phyloP scores from a whole-genome alignment of 2,113 vertebrate genomes.

The Lynx canadensis region DNA sequence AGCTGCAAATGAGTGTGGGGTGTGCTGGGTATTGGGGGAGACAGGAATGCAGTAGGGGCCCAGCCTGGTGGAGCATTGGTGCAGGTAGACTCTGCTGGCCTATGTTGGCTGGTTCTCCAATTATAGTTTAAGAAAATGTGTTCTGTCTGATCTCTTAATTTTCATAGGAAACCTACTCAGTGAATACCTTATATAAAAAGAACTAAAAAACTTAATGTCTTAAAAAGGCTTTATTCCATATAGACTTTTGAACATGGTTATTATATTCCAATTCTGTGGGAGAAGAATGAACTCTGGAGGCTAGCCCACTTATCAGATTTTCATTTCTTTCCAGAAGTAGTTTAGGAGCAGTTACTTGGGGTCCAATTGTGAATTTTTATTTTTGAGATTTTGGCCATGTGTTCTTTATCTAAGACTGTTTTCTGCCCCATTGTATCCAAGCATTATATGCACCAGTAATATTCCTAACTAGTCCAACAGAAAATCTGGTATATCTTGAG shows the following conservation, averaged over 20 bases:
- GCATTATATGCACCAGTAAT: background rate
- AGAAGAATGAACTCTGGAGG: background rate
- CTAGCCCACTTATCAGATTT: background rate
- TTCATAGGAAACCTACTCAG: conserved; percentile 4
- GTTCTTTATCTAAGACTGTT: background rate
- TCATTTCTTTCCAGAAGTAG: conserved; percentile 51
- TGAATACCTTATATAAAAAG: background rate
- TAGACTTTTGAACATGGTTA: background rate
- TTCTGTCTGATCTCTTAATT: background rate
- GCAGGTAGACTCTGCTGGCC: background rate
- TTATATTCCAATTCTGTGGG: conserved; percentile 3
- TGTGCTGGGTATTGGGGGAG: background rate
- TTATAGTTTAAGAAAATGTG: background rate
- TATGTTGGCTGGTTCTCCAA: background rate
- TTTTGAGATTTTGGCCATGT: background rate
- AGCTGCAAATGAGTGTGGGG: background rate
- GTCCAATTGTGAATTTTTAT: conserved; percentile 28
- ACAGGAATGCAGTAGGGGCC: too few relatives aligned
- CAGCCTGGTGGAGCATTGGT: background rate
- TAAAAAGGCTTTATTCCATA: background rate
- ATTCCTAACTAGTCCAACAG: background rate
- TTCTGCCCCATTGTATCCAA: background rate
- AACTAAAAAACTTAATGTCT: background rate
- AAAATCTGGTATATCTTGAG: conserved; percentile 48
- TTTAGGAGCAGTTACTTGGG: background rate